Base-by-base conservation (phyloP, 2,888 invertebrate genomes). In the Capitulum mitella region DNA sequence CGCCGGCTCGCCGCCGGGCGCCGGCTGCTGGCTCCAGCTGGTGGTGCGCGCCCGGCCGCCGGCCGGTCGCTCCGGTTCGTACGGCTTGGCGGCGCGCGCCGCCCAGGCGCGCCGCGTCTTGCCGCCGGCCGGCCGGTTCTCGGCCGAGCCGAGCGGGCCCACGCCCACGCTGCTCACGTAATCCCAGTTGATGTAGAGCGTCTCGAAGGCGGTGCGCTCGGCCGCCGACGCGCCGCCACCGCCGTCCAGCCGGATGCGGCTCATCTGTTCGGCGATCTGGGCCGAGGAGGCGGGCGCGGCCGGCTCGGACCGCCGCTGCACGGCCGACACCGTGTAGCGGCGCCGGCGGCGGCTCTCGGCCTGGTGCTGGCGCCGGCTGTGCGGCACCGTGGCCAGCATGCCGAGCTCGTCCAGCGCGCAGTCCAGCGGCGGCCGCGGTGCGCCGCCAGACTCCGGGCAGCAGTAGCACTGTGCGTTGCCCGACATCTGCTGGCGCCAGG, bases 261-360 rank as follows among this genome's bases (percentile, higher is more conserved):
- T 64, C 64, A 64, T 64, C 64, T 64, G 64, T 19, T 64, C 64
- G 64, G 64, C 64, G 64, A 64, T 64, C 64, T 64, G 64, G 16
- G 64, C 64, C 22, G 64, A 64, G 34, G 22, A 16, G 32, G 61
- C 29, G 32, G 61, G 61, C 6, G 29, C 10, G 32, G 61, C 16
- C 32, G 61, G 61, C 32, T 29, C 32, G 32, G 61, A 8, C 64
- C 22, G 34, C 64, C 64, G 64, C 64, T 64, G 64, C 32, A 34
- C 8, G 3, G 64, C 64, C 37, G 64, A 64, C 8, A 64, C 10
- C 19, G 64, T 64, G 64, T 64, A 64, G 64, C 64, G 64, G 19
- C 64, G 64, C n/a, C 64, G 64, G 34, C 64, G 64, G 34, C 34
- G 64, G 22, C 34, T 37, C 64, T 64, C 64, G 22, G 34, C 64